phyloP scores from a whole-genome alignment of 2,797 vertebrate species.

The Mareca penelope region DNA sequence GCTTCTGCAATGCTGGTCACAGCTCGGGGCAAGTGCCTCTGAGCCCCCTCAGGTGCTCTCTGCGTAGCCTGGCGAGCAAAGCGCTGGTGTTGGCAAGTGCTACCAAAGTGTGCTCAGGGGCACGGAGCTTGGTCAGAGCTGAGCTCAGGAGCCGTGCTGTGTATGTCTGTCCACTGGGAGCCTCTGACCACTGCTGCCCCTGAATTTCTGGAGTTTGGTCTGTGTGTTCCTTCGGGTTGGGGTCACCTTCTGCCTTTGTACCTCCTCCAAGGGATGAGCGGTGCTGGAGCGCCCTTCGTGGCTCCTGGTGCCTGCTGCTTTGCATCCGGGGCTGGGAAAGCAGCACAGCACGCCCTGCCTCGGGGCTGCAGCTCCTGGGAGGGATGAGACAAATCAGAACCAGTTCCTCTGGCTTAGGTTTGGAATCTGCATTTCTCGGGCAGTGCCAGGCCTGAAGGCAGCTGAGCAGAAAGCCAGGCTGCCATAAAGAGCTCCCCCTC shows the following conservation, averaged over 20 bases:
- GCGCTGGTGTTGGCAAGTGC: background rate
- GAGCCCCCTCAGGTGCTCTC: background rate
- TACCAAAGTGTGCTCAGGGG: rapidly evolving
- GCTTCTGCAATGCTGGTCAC: rapidly evolving
- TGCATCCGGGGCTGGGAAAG: background rate
- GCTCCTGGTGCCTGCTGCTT: background rate
- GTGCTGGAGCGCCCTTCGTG: background rate
- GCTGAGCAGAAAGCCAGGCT: background rate
- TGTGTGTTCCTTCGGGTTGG: background rate
- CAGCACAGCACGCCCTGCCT: background rate
- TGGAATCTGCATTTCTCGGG: background rate
- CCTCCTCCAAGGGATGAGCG: background rate
- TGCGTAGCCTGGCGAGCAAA: background rate
- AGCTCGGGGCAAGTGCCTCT: background rate
- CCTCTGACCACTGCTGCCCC: background rate
- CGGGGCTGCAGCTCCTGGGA: background rate
- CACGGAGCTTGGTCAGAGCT: rapidly evolving
- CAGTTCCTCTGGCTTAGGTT: background rate
- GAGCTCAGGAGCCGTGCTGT: rapidly evolving
- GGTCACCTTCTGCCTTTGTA: background rate
- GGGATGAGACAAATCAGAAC: background rate
- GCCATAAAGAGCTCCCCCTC: background rate
- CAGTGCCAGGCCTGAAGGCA: background rate
- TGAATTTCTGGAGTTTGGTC: background rate
- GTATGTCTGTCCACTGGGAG: background rate